A percentile compares a stretch with the other conserved stretches of the same genome.
phyloP scores from a whole-genome alignment of 2,888 invertebrate genomes.

The Microctonus brassicae region DNA sequence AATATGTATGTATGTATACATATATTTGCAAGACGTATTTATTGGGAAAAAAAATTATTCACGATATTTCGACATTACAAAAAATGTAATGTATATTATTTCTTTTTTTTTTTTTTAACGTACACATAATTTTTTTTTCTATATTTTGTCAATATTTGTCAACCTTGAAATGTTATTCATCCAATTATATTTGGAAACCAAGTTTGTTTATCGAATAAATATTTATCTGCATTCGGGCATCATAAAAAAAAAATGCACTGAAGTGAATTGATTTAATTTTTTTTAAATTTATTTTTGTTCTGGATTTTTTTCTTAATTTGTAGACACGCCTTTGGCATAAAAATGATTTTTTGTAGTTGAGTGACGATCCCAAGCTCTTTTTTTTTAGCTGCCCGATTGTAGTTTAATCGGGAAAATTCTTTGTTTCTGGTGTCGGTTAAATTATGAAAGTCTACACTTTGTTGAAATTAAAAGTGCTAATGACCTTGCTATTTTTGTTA shows the following conservation, averaged over 20 bases:
- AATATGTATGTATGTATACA: no score
- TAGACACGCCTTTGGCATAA: constrained; percentile 29
- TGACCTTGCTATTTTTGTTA: constrained; percentile 21
- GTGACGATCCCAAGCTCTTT: constrained; percentile 43
- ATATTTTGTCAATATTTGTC: constrained; percentile 2
- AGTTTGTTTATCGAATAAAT: neutral
- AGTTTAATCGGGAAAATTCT: constrained; percentile 47
- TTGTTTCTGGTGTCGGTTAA: constrained; percentile 43
- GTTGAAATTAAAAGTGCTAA: constrained; percentile 29
- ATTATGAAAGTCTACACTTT: constrained; percentile 34
- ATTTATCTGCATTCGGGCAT: neutral
- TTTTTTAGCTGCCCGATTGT: constrained; percentile 41
- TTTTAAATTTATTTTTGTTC: neutral
- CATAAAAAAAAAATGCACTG: neutral
- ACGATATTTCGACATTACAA: no score
- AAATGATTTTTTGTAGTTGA: constrained; percentile 26
- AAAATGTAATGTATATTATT: no score
- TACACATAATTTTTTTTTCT: neutral
- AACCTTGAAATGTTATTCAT: constrained; percentile 16
- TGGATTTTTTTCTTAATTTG: constrained; percentile 2
- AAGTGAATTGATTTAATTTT: constrained; percentile 7
- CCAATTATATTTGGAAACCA: constrained; percentile 1
- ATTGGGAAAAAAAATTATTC: no score
- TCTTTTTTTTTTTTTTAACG: no score
- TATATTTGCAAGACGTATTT: no score